Evolutionary conservation across 2,113 vertebrate genomes (phyloP).

Genomic region (Colinus virginianus): DNA sequence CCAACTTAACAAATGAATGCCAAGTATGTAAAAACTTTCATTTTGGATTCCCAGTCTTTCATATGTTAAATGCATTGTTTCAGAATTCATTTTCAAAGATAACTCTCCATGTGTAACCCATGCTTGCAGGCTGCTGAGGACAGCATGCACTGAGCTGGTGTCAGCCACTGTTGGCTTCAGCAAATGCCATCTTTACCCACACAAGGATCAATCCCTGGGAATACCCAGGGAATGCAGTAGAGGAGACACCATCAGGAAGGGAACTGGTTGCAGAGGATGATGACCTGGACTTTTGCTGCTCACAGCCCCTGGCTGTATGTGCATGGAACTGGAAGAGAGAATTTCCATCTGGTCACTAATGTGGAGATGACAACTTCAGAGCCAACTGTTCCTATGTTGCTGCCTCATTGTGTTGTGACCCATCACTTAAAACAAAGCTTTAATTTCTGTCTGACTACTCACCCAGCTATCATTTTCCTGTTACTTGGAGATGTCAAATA

Average conservation of each 20-base stretch:
- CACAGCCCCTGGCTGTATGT: not conserved
- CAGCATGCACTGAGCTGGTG: not conserved
- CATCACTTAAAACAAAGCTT: not conserved
- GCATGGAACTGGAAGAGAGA: not conserved
- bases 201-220: not conserved
- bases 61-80: conserved; percentile 75
- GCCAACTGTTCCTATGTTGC: not conserved
- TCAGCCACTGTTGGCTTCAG: not conserved
- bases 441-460: not conserved
- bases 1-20: conserved; percentile 72
- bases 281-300: not conserved
- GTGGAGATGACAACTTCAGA: not conserved
- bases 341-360: not conserved
- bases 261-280: not conserved
- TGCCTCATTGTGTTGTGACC: not conserved
- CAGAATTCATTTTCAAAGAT: conserved; percentile 49
- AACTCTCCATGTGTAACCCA: not conserved
- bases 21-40: conserved; percentile 65
- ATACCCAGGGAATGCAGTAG: accelerated
- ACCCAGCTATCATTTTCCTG: not conserved
- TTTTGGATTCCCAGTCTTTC: conserved; percentile 69
- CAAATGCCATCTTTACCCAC: not conserved
- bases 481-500: not conserved
- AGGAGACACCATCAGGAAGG: accelerated
- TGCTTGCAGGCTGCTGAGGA: not conserved